A percentile compares a stretch with the other conserved stretches of the same genome.
phyloP scores from a whole-genome alignment of 2,113 vertebrate genomes.

The Pseudopipra pipra region DNA sequence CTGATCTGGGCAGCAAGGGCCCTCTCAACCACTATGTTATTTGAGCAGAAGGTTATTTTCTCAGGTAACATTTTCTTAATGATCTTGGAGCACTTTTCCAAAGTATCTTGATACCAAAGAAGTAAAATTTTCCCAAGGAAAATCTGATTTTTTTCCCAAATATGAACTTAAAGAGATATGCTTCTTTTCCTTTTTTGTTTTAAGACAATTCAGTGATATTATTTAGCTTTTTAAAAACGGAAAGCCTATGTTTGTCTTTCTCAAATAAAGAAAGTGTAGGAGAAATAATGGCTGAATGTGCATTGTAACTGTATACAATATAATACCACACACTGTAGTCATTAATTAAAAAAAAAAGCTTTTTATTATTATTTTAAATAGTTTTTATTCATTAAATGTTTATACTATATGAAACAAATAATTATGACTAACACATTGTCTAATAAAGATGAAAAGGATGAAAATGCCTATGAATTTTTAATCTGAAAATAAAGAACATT shows the following conservation, averaged over 20 bases:
- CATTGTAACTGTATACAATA: background rate
- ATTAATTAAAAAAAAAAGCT: background rate
- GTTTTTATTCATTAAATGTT: conserved; percentile 42
- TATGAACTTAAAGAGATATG: background rate
- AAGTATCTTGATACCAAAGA: background rate
- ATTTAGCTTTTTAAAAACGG: background rate
- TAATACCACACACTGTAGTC: background rate
- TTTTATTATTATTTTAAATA: conserved; percentile 56
- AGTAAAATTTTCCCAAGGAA: background rate
- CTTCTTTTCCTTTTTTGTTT: background rate
- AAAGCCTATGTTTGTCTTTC: background rate
- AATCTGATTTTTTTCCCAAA: background rate
- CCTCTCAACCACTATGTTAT: background rate
- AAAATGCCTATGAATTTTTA: conserved; percentile 62
- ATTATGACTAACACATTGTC: conserved; percentile 57
- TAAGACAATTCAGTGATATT: background rate
- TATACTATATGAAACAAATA: conserved; percentile 61
- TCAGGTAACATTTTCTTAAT: background rate
- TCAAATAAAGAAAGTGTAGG: background rate
- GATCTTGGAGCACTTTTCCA: background rate
- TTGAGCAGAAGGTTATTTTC: background rate
- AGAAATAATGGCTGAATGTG: background rate
- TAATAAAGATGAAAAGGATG: conserved; percentile 65
- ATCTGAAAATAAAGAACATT: conserved; percentile 64
- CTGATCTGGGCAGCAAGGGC: background rate